These are phyloP conservation scores for zebrafish (Danio rerio) DNA, from an alignment of 2,113 vertebrate genomes.

Conservation along the genomic window GRCz12tu NC_133198.1:2093001-2093500, in stretches of 20 bases:
- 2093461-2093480: too few relatives aligned
- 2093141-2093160: background rate
- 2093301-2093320: background rate
- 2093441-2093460: too few relatives aligned
- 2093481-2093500: too few relatives aligned
- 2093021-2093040: conserved; percentile 56
- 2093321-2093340: background rate
- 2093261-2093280: conserved; percentile 27
- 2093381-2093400: background rate
- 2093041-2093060: conserved; percentile 38
- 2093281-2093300: conserved; percentile 50
- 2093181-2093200: background rate
- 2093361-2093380: background rate
- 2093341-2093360: background rate
- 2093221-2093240: background rate
- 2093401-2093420: background rate
- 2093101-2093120: conserved; percentile 12
- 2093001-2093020: conserved; percentile 27
- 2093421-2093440: too few relatives aligned
- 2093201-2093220: conserved; percentile 25
- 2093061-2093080: background rate
- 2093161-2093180: background rate
- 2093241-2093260: conserved; percentile 7
- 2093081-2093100: background rate
- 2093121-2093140: background rate